Conservation (phyloP, 2,113 vertebrate genomes). For the Hypomesus transpacificus region DNA sequence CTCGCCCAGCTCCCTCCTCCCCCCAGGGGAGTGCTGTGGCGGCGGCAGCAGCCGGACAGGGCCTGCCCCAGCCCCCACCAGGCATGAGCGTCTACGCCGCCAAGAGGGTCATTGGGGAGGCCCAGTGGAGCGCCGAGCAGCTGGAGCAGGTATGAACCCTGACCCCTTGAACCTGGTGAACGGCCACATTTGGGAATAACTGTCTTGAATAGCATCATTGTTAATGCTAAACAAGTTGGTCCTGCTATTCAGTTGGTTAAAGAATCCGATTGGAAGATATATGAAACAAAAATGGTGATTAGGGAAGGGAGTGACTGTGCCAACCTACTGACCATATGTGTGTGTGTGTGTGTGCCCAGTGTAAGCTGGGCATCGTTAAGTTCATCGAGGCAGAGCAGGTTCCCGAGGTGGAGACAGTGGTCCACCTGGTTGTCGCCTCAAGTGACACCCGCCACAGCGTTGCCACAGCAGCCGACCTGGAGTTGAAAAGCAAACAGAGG, state of each 20-base stretch:
- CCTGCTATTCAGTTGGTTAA: too few species aligned
- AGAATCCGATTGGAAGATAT: too few species aligned
- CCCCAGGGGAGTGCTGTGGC: constrained; percentile 75
- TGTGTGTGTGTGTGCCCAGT: constrained; percentile 69
- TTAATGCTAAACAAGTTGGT: too few species aligned
- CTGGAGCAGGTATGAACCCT: constrained; percentile 84
- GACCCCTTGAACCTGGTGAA: neutral
- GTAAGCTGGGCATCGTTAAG: constrained; percentile 96
- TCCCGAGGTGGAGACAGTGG: constrained; percentile 90
- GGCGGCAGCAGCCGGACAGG: constrained; percentile 65
- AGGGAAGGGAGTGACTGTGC: neutral
- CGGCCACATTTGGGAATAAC: neutral
- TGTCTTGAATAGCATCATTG: neutral
- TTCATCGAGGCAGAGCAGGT: constrained; percentile 96
- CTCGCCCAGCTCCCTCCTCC: constrained; percentile 78
- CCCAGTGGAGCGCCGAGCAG: constrained; percentile 93
- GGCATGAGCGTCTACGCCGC: constrained; percentile 97
- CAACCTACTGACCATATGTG: neutral
- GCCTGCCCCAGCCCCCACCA: constrained; percentile 91
- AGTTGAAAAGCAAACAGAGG: constrained; percentile 97
- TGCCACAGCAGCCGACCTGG: constrained; percentile 94
- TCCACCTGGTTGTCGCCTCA: constrained; percentile 93
- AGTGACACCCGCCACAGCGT: constrained; percentile 96
- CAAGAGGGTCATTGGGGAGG: constrained; percentile 93
- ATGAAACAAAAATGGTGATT: neutral